Evolutionary conservation across 2,888 invertebrate species (phyloP), one percentile per base, ranked within the genome.

Genomic region (Adelphocoris suturalis): DNA sequence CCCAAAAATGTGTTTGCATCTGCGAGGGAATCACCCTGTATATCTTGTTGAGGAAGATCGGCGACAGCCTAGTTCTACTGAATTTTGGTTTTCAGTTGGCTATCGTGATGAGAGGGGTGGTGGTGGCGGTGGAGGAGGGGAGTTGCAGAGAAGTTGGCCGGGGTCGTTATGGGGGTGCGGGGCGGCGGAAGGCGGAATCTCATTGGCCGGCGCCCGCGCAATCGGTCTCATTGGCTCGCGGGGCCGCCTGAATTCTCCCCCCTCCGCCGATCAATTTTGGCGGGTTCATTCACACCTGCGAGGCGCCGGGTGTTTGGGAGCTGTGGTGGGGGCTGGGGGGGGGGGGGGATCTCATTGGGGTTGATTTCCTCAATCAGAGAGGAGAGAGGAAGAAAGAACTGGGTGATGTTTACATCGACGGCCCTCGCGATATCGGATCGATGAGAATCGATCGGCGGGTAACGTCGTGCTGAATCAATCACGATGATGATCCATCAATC

Each of bases 121-220:
- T 0, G 68, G 27, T 12, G 37, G 37, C 37, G 37, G 37, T 7
- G 37, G 37, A 37, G 37, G 68, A 27, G 27, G 68, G 68, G 68
- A 68, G 82, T 52, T 82, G 82, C 82, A 82, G 47, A 48, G 52
- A 82, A 52, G 82, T 82, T 82, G 82, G 82, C 82, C 82, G 82
- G 82, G 82, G 82, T 82, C 82, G 68, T 68, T 68, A 68, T 9
- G 68, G 68, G 68, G 68, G 68, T 23, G 68, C 23, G 68, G 68
- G 68, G 82, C n/a, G 52, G 52, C 12, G 47, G 52, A 52, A 47
- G n/a, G 52, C 13, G 82, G 14, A 52, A 52, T 82, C 52, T 52
- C 82, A 82, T 82, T 82, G 82, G 82, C 16, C 52, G 82, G 27
- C 11, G 47, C 47, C 55, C 82, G 47, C 48, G 82, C 82, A 82